phyloP scores from a whole-genome alignment of 2,888 invertebrate genomes.

The Melinaea menophilus region DNA sequence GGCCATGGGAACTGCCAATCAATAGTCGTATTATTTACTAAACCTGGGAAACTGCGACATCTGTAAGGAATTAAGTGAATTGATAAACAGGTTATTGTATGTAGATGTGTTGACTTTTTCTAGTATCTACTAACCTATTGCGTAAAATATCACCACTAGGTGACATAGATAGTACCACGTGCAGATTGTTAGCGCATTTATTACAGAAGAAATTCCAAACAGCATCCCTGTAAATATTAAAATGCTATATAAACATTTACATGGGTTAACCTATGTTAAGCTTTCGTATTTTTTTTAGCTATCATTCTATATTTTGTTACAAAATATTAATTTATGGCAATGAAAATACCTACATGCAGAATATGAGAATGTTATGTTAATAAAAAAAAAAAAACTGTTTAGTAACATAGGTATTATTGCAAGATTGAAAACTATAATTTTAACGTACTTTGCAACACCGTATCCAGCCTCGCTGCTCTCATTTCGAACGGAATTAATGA shows the following conservation, averaged over 20 bases:
- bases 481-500: conserved; percentile 83
- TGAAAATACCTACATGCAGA: too few relatives aligned
- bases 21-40: conserved; percentile 94
- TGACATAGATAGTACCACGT: conserved; percentile 94
- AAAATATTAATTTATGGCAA: too few relatives aligned
- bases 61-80: conserved; percentile 35
- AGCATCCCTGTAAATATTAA: conserved; percentile 78
- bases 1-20: conserved; percentile 98
- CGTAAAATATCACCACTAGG: conserved; percentile 90
- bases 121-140: conserved; percentile 72
- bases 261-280: too few relatives aligned
- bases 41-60: conserved; percentile 93
- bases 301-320: too few relatives aligned
- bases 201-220: conserved; percentile 92
- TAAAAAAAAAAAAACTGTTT: conserved; percentile 9
- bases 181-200: conserved; percentile 88
- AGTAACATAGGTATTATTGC: background rate
- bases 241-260: too few relatives aligned
- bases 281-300: too few relatives aligned
- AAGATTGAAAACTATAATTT: background rate
- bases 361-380: background rate
- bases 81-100: background rate
- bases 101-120: background rate
- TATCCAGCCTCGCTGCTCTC: conserved; percentile 84
- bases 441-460: conserved; percentile 82